Evolutionary conservation across 2,888 invertebrate genomes (phyloP), one percentile per base, ranked within the genome.

Genomic region (Leucophenga montana): DNA sequence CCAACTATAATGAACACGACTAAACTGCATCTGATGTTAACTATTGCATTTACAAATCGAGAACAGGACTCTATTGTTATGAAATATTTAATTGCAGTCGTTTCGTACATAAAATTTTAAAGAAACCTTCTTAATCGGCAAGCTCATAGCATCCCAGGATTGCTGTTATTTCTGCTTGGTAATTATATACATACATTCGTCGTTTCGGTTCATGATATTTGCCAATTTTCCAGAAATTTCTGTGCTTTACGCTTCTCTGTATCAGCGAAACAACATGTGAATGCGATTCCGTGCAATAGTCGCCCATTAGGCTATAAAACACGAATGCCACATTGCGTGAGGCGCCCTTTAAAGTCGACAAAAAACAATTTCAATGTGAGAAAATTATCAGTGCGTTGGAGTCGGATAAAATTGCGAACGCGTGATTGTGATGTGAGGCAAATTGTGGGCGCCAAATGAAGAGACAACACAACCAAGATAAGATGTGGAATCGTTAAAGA

Each of bases 341-440:
- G 85, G 85, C 85, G 85, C 85, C 85, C 83, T 78, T 80, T 78
- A 84, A 73, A 79, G 74, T 73, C 76, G 78, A 78, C 82, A 78
- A 75, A 77, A 77, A 73, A 78, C 72, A 71, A 77, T 75, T 80
- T 79, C 78, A 79, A 85, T 85, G 85, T 85, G 85, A 84, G 85
- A 83, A 85, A 83, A 85, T 85, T 82, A 84, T 80, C 84, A 83
- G 78, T 85, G 85, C 85, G 85, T 85, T 82, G 84, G 84, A 85
- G 83, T 85, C 78, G 71, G 81, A 78, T 80, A 69, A 84, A 84
- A 81, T 82, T 78, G 82, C 75, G 74, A 73, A 72, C 78, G 77
- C 75, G 78, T 75, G 75, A 77, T 79, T 73, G 75, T 76, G 73
- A 75, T 73, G 70, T n/a, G 70, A 72, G 33, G 68, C 31, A 39